Percentiles rank a stretch among this genome's conserved stretches.
phyloP scores from a whole-genome alignment of 2,888 invertebrate genomes.

The Pseudeuparius sepicola region DNA sequence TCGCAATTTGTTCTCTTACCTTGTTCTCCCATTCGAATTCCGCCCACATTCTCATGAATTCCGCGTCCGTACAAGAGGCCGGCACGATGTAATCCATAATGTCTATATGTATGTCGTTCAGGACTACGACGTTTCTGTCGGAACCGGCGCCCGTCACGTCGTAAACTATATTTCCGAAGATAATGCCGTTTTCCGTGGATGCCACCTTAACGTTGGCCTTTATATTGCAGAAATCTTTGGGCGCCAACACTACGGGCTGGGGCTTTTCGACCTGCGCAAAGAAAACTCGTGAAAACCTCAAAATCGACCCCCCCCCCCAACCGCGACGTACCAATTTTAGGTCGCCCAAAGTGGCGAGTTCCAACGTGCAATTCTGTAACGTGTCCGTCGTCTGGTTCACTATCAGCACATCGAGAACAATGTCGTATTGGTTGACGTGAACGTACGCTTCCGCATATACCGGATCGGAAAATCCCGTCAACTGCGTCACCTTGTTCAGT shows the following conservation, averaged over 20 bases:
- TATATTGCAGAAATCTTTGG: constrained; percentile 95
- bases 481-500: constrained; percentile 73
- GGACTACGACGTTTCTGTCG: constrained; percentile 93
- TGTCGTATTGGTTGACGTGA: constrained; percentile 97
- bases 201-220: constrained; percentile 99
- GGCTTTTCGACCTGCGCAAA: constrained; percentile 99
- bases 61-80: constrained; percentile 85
- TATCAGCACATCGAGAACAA: constrained; percentile 93
- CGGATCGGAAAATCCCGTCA: constrained; percentile 96
- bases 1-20: too few species aligned
- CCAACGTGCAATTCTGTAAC: constrained; percentile 93
- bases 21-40: constrained; percentile 99
- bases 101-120: constrained; percentile 99
- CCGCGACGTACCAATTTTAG: too few species aligned
- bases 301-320: too few species aligned
- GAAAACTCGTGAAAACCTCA: too few species aligned
- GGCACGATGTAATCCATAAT: constrained; percentile 99
- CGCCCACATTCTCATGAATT: constrained; percentile 99
- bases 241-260: constrained; percentile 88
- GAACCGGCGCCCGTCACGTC: constrained; percentile 89
- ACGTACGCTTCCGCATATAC: constrained; percentile 99
- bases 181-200: constrained; percentile 98
- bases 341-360: constrained; percentile 95
- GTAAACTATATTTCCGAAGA: constrained; percentile 98
- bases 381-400: constrained; percentile 98